Evolutionary conservation across 2,888 invertebrate genomes (phyloP).

Genomic region (Agrotis ipsilon): DNA sequence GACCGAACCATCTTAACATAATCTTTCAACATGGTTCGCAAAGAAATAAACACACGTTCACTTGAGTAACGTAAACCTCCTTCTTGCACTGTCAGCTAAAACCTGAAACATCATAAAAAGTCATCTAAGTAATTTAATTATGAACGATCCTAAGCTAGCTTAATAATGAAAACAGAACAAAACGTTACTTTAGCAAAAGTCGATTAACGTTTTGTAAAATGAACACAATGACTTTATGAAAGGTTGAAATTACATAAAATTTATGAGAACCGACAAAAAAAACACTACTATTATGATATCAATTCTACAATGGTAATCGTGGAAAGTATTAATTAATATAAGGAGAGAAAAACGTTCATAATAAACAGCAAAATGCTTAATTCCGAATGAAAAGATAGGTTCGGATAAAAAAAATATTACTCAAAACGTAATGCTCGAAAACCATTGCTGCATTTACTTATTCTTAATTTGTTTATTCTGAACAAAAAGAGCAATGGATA

Average conservation of each 20-base stretch:
- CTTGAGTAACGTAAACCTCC: too few relatives aligned
- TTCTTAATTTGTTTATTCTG: accelerated
- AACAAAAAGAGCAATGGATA: neutral
- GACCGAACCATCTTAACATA: too few relatives aligned
- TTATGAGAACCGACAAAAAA: slow-evolving; percentile 20
- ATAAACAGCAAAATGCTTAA: slow-evolving; percentile 51
- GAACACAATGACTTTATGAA: slow-evolving; percentile 47
- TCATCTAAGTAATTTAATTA: too few relatives aligned
- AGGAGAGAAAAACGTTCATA: slow-evolving; percentile 23
- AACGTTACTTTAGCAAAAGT: slow-evolving; percentile 14
- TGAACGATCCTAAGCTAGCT: neutral
- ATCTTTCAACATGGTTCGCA: too few relatives aligned
- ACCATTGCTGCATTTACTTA: neutral
- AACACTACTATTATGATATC: slow-evolving; percentile 41
- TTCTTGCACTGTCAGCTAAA: neutral
- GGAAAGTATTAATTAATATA: slow-evolving; percentile 45
- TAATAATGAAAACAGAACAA: slow-evolving; percentile 21
- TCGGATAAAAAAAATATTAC: slow-evolving; percentile 3
- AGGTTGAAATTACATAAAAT: slow-evolving; percentile 22
- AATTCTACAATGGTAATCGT: slow-evolving; percentile 40
- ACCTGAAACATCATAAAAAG: neutral
- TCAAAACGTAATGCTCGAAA: neutral
- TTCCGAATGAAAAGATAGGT: slow-evolving; percentile 33
- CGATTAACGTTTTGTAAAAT: slow-evolving; percentile 42
- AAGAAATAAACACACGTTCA: too few relatives aligned